Conservation (phyloP, 2,888 invertebrate species). For the Gastrophysa polygoni region DNA sequence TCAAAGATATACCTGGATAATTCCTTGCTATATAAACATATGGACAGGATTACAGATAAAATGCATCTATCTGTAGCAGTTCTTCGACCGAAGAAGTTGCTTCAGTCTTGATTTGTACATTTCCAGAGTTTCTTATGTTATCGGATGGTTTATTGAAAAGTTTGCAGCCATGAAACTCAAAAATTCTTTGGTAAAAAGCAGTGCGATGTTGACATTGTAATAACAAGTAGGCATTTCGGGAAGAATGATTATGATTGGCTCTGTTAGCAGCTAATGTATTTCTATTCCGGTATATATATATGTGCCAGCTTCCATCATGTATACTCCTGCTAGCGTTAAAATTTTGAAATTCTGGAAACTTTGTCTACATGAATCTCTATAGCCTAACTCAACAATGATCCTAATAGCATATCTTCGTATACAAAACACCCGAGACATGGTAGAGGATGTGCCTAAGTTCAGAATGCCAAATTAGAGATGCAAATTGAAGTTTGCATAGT, state of each 20-base stretch:
- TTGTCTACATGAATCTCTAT: neutral
- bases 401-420: neutral
- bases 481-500: neutral
- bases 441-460: neutral
- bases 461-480: conserved; percentile 3
- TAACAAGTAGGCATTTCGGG: neutral
- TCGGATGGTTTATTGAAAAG: conserved; percentile 1
- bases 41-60: neutral
- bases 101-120: neutral
- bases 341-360: conserved; percentile 1
- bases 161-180: conserved; percentile 2
- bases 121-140: neutral
- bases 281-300: conserved; percentile 7
- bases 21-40: neutral
- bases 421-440: neutral
- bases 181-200: neutral
- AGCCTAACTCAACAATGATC: no score
- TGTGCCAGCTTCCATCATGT: no score
- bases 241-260: neutral
- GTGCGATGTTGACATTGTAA: neutral
- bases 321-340: conserved; percentile 1
- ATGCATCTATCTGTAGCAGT: neutral
- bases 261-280: no score
- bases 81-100: neutral
- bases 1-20: neutral